Evolutionary conservation across 1,140 invertebrate species (phyloP), one percentile per base, ranked within the genome.

Genomic region (Drosophila ohnishii): DNA sequence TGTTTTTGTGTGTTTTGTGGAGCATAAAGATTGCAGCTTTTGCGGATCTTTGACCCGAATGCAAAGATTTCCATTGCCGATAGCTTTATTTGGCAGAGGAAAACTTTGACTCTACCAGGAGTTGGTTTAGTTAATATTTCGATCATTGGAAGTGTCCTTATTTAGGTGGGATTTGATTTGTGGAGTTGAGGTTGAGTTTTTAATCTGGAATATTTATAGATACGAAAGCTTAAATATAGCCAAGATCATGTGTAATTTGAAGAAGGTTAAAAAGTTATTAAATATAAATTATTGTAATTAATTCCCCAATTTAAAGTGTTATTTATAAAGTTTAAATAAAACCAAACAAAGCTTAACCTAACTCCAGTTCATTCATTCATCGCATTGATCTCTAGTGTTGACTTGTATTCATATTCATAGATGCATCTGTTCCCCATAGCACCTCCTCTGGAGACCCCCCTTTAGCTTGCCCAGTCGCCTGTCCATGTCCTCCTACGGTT

Each of bases 351-450:
- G 19, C 1, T 7, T 8, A 32, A 5, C 11, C 34, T 13, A 3
- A 40, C 19, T 30, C 14, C 13, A 42, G 25, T 65, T 65, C 48
- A 30, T 58, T 57, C 44, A 70, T 71, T 48, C 35, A 71, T 58
- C 10, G 34, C 48, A 13, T 35, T 59, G 65, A 59, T 71, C 69
- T 59, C 53, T 14, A 11, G 65, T 71, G 69, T 40, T 71, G 69
- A 71, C 67, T 70, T 34, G 69, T n/a, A 48, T 70, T 70, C 64
- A 71, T 71, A 58, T 70, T 70, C 50, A 42, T 40, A 70, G 67
- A 71, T 71, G 10, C 64, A 71, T 71, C 51, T 59, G 42, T 59
- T 71, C 35, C 67, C 30, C 44, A 70, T 48, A 70, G 42, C 22
- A 22, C 37, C 47, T 48, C 47, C 22, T 4, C 9, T 5, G 11